Base-by-base conservation (phyloP, 2,797 vertebrate species). In the Gambelia wislizenii region DNA sequence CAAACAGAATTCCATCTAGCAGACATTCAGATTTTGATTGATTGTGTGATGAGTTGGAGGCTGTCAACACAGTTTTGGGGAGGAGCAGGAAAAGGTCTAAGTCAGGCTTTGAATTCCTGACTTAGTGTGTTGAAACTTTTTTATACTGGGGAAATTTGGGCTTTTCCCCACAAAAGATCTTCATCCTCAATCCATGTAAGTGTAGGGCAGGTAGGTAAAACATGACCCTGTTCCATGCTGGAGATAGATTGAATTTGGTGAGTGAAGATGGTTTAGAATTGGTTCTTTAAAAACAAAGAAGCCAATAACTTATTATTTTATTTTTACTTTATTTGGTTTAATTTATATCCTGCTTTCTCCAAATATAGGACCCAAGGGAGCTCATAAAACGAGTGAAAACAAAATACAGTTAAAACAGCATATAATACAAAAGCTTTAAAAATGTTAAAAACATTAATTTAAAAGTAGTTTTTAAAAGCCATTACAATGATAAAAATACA, bases 41-140 rank as follows among this genome's bases (percentile, higher is more conserved):
- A 95, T 97, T 95, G 93, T 91, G 93, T 93, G 92, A 95, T 90
- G 93, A 94, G 93, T 92, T 95, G 94, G 89, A 91, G 92, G 89
- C 91, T 94, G 94, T 95, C 95, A 92, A 92, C 94, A 91, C 94
- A 87, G 74, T 76, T 86, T 84, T 91, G 89, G 92, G 90, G 87
- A 93, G 94, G 93, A 94, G 89, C 92, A 90, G 47, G 89, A 86
- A 54, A 69, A 85, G 84, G 30, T 47, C 25, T 16, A 78, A 52
- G 30, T 52, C 27, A 7, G 6, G 13, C 47, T n/a, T 78, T 78
- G 10, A 52, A n/a, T 33, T 47, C 47, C 13, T 78, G n/a, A n/a
- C n/a, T n/a, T n/a, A n/a, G 47, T 20, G 14, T 78, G 47, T 42
- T 39, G 5, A 39, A 20, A 2, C 6, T 5, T 74, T 36, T 74